Base-by-base conservation (phyloP, 2,888 invertebrate species). In the Ophioninae sp. region DNA sequence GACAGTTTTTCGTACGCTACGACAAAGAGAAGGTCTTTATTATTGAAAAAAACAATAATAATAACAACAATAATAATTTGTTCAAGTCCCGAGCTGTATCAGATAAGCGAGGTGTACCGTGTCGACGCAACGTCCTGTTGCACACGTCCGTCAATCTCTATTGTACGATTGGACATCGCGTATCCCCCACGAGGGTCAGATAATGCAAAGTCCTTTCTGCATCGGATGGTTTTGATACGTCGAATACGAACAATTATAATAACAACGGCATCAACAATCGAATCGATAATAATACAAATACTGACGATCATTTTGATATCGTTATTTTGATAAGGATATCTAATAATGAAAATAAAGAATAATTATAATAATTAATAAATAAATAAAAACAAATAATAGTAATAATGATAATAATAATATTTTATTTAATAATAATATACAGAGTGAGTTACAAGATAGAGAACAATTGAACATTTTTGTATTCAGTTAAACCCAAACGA, bases 21-120 rank as follows among this genome's bases (percentile, higher is more conserved):
- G 63, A 22, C 30, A 51, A 82, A 59, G 59, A 51, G 56, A 68
- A 13, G 64, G n/a, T 74, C 64, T 77, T 78, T 74, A 74, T 78
- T 58, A 64, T 44, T 22, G 17, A 23, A 65, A 64, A 69, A 75
- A 75, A 69, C 63, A 9, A 23, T 30, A 39, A 41, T 9, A n/a
- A 37, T 9, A 41, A 64, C 63, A 30, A 77, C 61, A 63, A 59
- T 56, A 78, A 78, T 13, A 71, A 67, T 22, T 64, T 23, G 44
- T 74, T 64, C 64, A 51, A 64, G 74, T 17, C 3, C 44, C 68
- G 51, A 68, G 51, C 10, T 56, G 30, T 30, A n/a, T 56, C 30
- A 17, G 69, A 56, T 68, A n/a, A 17, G 56, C 56, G 23, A 69
- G 13, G 10, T 68, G 22, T 30, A 64, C 22, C 58, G 30, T 22